Conservation (phyloP, 2,797 vertebrate species). For the Gambelia wislizenii region DNA sequence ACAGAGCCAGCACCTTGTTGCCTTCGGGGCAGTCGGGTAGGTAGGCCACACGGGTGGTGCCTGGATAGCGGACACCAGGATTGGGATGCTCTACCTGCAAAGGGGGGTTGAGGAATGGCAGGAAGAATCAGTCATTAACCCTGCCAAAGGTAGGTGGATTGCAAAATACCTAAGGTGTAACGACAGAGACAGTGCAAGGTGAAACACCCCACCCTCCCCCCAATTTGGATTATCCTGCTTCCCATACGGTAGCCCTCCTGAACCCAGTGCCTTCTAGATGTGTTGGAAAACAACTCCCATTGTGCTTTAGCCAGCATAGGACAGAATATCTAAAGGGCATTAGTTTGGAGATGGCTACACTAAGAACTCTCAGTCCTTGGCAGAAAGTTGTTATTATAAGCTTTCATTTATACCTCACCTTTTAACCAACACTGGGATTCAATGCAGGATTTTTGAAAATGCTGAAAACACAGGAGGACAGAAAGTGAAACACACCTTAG, state of each 20-base stretch:
- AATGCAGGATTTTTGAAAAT: not conserved
- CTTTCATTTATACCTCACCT: too few relatives aligned
- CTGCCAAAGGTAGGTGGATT: not conserved
- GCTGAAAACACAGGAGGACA: not conserved
- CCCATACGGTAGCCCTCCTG: not conserved
- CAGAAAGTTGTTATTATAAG: not conserved
- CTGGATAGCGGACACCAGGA: constrained; percentile 92
- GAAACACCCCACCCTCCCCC: not conserved
- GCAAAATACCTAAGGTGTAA: not conserved
- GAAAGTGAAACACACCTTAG: not conserved
- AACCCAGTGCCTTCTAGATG: not conserved
- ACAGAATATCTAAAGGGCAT: not conserved
- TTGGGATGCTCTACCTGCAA: constrained; percentile 92
- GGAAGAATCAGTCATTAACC: not conserved
- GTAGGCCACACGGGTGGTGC: constrained; percentile 93
- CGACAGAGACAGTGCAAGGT: not conserved
- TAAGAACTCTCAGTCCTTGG: not conserved
- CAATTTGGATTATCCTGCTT: not conserved
- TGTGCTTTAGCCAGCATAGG: not conserved
- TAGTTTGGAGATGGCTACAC: not conserved
- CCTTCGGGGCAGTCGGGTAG: constrained; percentile 96
- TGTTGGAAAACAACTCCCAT: not conserved
- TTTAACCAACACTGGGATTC: too few relatives aligned
- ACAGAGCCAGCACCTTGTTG: constrained; percentile 91
- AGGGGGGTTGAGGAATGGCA: not conserved